Conservation (phyloP, 2,888 invertebrate genomes). For the Boloria euphrosyne region DNA sequence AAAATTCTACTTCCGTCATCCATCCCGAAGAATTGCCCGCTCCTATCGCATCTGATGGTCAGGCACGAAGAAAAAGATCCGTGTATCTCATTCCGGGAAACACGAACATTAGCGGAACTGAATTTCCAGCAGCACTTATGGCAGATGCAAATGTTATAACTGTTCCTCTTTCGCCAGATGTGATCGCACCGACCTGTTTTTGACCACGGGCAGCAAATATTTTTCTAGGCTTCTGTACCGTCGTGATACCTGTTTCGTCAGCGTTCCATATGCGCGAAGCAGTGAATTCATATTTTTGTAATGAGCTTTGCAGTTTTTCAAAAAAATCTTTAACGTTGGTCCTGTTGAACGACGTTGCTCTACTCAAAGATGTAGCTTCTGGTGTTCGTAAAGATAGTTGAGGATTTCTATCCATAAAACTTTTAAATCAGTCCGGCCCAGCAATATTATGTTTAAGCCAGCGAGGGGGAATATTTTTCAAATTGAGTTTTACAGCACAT, state of each 20-base stretch:
- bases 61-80: constrained; percentile 38
- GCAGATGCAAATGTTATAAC: constrained; percentile 39
- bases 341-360: background rate
- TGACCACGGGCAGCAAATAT: too few species aligned
- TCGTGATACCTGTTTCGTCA: too few species aligned
- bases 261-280: too few species aligned
- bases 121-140: constrained; percentile 39
- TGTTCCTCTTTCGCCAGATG: constrained; percentile 42
- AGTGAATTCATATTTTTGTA: constrained; percentile 32
- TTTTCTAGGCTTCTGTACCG: too few species aligned
- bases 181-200: constrained; percentile 41
- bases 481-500: constrained; percentile 19
- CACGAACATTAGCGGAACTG: constrained; percentile 27
- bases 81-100: constrained; percentile 40
- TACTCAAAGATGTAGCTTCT: background rate
- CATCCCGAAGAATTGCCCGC: too few species aligned
- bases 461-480: constrained; percentile 8
- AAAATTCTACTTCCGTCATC: too few species aligned
- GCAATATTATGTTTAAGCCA: constrained; percentile 15
- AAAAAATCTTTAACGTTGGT: constrained; percentile 4
- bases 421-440: constrained; percentile 10
- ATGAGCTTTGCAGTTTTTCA: constrained; percentile 31
- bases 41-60: too few species aligned
- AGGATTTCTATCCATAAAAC: constrained; percentile 2
- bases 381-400: background rate